phyloP scores from a whole-genome alignment of 2,888 invertebrate species.

The Bhutanitis thaidina region DNA sequence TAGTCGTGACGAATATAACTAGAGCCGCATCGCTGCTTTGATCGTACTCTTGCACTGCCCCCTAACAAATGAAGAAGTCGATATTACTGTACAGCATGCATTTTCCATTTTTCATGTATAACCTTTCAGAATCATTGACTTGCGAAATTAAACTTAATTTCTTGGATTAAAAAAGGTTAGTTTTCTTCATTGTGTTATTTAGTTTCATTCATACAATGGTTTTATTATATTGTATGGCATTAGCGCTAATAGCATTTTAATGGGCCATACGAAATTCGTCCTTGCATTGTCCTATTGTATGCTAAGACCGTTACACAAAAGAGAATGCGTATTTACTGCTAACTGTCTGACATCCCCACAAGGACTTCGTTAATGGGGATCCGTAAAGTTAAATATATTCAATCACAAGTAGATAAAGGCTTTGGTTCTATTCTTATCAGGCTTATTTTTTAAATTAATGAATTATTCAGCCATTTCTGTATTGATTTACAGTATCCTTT shows the following conservation, averaged over 20 bases:
- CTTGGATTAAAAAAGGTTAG: background rate
- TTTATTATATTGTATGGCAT: conserved; percentile 6
- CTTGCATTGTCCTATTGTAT: conserved; percentile 73
- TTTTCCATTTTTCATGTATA: too few species aligned
- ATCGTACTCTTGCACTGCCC: too few species aligned
- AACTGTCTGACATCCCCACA: conserved; percentile 38
- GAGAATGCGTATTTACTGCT: conserved; percentile 51
- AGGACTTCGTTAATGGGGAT: conserved; percentile 31
- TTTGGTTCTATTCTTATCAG: too few species aligned
- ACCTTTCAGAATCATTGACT: background rate
- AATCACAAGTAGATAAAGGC: too few species aligned
- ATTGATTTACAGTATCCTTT: too few species aligned
- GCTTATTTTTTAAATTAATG: too few species aligned
- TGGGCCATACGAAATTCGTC: conserved; percentile 69
- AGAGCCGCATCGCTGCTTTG: too few species aligned
- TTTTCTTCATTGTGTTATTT: too few species aligned
- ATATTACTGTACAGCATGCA: too few species aligned
- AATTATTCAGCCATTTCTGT: too few species aligned
- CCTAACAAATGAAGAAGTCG: too few species aligned
- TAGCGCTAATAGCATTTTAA: conserved; percentile 62
- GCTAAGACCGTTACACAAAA: conserved; percentile 53
- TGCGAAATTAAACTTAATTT: background rate
- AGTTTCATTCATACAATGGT: background rate
- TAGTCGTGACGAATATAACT: too few species aligned
- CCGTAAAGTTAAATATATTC: background rate